Evolutionary conservation across 2,888 invertebrate species (phyloP).

Genomic region (Heliconius erato): DNA sequence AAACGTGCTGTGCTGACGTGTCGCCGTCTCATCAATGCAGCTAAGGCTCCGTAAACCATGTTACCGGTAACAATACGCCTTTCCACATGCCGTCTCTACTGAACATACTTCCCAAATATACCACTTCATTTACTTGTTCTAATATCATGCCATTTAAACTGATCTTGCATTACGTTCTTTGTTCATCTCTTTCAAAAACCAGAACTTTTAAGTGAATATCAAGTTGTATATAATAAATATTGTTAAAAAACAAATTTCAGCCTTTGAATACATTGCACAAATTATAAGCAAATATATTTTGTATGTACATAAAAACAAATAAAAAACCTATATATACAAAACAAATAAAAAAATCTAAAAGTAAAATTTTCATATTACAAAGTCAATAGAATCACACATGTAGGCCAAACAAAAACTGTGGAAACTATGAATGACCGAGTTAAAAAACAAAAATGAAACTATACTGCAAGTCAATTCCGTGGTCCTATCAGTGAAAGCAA

Average conservation of each 20-base stretch:
- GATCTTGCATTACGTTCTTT: too few species aligned
- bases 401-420: conserved; percentile 7
- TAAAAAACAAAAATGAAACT: conserved; percentile 3
- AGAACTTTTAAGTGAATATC: background rate
- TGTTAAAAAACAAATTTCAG: background rate
- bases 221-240: background rate
- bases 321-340: background rate
- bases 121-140: too few species aligned
- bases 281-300: background rate
- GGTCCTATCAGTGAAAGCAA: background rate
- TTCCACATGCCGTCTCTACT: too few species aligned
- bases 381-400: conserved; percentile 16
- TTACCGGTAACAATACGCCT: too few species aligned
- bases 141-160: too few species aligned
- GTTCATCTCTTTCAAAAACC: too few species aligned
- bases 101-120: too few species aligned
- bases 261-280: background rate
- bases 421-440: background rate
- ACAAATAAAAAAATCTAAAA: background rate
- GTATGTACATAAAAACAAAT: background rate
- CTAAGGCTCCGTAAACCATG: too few species aligned
- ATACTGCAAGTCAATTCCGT: conserved; percentile 1
- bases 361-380: conserved; percentile 9
- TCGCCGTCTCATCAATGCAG: too few species aligned
- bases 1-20: too few species aligned